Conservation (phyloP, 2,888 invertebrate genomes). For the Philaethria dido region DNA sequence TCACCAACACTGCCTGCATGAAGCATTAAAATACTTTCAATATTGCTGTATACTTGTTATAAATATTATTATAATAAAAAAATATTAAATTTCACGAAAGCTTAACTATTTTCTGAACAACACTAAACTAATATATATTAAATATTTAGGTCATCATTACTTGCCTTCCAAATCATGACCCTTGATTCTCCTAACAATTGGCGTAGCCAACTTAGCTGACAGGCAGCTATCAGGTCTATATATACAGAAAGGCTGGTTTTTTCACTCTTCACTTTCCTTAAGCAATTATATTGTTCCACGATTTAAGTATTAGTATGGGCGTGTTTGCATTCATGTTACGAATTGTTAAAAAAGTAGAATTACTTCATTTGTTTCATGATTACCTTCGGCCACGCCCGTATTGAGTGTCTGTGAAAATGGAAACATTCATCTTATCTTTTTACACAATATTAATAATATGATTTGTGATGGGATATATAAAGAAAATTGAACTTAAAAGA, state of each 20-base stretch:
- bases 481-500: constrained; percentile 21
- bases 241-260: constrained; percentile 45
- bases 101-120: background rate
- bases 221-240: constrained; percentile 44
- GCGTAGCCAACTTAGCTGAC: constrained; percentile 42
- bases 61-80: background rate
- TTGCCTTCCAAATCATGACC: constrained; percentile 48
- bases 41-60: background rate
- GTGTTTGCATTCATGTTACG: constrained; percentile 42
- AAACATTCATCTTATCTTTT: background rate
- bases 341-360: constrained; percentile 42
- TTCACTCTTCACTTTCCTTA: constrained; percentile 44
- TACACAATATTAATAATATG: background rate
- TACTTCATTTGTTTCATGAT: constrained; percentile 27
- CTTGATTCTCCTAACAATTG: constrained; percentile 37
- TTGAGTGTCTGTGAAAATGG: background rate
- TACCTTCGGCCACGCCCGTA: constrained; percentile 23
- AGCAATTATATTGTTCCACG: constrained; percentile 45
- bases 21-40: background rate
- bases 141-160: constrained; percentile 31
- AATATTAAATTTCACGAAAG: background rate
- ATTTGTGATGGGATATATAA: background rate
- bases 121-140: background rate
- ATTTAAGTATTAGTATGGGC: constrained; percentile 41
- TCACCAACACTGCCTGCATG: constrained; percentile 37